Base-by-base conservation (phyloP, 1,140 invertebrate genomes). In the Anastatus disparis region DNA sequence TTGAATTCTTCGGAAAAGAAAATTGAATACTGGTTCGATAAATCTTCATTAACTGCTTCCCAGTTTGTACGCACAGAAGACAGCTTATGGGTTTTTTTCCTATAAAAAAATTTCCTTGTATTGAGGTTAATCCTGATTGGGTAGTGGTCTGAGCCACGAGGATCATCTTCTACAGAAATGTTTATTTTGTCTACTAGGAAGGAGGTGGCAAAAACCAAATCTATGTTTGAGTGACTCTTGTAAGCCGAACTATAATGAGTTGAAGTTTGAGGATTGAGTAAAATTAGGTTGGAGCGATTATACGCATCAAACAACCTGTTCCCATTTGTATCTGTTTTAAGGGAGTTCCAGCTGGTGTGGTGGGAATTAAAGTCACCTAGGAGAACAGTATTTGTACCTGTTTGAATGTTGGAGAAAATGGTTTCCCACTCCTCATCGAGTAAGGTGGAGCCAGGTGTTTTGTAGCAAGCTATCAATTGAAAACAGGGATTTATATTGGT, bases 301-400 rank as follows among this genome's bases (percentile, higher is more conserved):
- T n/a, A n/a, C n/a, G n/a, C n/a, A 42, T 40, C 0, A 15, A 12
- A 29, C 1, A 70, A n/a, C 10, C 17, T 46, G 31, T 22, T 20
- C 2, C 72, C 72, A 12, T 74, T 70, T 10, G 2, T 22, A 13
- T 70, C 53, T 2, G 35, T 63, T 20, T 48, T 15, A 2, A 0
- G 8, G 22, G 62, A 74, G 31, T 74, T 74, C 72, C 63, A 63
- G 1, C 13, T 17, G 4, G 13, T 58, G 24, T 65, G 6, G n/a
- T 70, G 55, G 0, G 63, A 48, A 20, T 74, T 74, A n/a, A 74
- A 70, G 42, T 74, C 72, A 0, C 72, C 56, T 26, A 70, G 22
- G 6, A 66, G 2, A 40, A 67, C 48, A 3, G 15, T 38, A 13
- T 38, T 7, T 38, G 6, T 38, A 7, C 35, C 12, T 7, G 6